Base-by-base conservation (phyloP, 1,140 invertebrate genomes). In the Drosophila auraria region DNA sequence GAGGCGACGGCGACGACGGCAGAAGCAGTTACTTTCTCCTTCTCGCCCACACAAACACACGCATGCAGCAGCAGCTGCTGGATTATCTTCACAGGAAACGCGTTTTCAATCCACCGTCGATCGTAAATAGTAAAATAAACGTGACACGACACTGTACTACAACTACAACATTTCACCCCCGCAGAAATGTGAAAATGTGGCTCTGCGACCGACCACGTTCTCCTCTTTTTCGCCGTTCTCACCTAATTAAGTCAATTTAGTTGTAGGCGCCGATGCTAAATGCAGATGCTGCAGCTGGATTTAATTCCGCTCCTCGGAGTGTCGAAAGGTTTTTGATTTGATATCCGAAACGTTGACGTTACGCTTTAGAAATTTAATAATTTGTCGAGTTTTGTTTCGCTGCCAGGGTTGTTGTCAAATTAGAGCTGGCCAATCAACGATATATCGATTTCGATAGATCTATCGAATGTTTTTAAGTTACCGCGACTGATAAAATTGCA, bases 271-370 rank as follows among this genome's bases (percentile, higher is more conserved):
- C 40, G 30, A 25, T 61, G 33, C 53, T 50, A 71, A 82, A 75
- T 53, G 62, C 27, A 50, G 9, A 36, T 62, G 14, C 11, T 58
- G 45, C 20, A 42, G 44, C 68, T 44, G 6, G 59, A 70, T 65
- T 64, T 60, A 15, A n/a, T 36, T 50, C n/a, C 50, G 15, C 51
- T 36, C 54, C 20, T n/a, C 33, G 47, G 25, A 27, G 57, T 40
- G 27, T 42, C 60, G 53, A 82, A 87, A 69, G 2, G 61, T 58
- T 20, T 68, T 53, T 71, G 58, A 76, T 72, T 59, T 79, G 56
- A 49, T 83, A 83, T 78, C 83, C 76, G 80, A 83, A 87, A 68
- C 82, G 45, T 83, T 86, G 40, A 82, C 36, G 57, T 45, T 61
- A 36, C 9, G n/a, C n/a, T 44, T 56, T 40, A 27, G 17, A 56